These are phyloP conservation scores for Tineola bisselliella DNA, from an alignment of 2,888 invertebrate species.

Conservation along the genomic window DNA sequence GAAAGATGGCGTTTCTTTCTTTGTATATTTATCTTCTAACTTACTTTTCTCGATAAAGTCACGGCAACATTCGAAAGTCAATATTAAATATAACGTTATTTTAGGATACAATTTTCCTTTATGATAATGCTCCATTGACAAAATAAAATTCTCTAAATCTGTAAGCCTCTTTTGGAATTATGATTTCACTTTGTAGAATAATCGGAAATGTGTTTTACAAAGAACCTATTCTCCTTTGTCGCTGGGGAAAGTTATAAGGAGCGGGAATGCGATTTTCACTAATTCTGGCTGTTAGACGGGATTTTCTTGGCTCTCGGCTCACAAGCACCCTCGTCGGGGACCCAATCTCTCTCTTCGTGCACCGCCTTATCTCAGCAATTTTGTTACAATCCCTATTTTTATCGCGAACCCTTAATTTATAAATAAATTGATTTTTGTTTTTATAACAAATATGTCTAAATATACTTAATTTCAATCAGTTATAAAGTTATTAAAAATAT, in stretches of 20 bases:
- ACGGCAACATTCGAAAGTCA: neutral
- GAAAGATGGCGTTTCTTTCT: neutral
- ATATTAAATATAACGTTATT: neutral
- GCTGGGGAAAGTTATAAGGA: conserved; percentile 16
- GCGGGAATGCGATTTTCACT: conserved; percentile 33
- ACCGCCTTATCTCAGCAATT: conserved; percentile 31
- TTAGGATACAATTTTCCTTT: neutral
- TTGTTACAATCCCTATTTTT: conserved; percentile 26
- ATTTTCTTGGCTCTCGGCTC: conserved; percentile 19
- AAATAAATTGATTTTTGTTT: conserved; percentile 36
- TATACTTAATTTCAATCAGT: too few relatives aligned
- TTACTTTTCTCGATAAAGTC: neutral
- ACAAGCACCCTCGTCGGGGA: conserved; percentile 13
- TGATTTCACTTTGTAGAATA: neutral
- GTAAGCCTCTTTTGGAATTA: neutral
- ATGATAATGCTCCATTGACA: neutral
- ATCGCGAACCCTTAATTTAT: conserved; percentile 28
- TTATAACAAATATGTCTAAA: neutral
- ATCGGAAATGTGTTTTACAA: neutral
- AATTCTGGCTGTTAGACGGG: conserved; percentile 37
- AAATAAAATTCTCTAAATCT: neutral
- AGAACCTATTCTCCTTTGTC: neutral
- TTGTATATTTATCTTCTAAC: neutral
- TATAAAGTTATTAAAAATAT: too few relatives aligned
- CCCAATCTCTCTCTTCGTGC: conserved; percentile 17